Percentiles rank a stretch among this genome's conserved stretches.
These are phyloP conservation scores for Leptoclinus maculatus DNA, from an alignment of 2,797 vertebrate species.

Conservation along the genomic window DNA sequence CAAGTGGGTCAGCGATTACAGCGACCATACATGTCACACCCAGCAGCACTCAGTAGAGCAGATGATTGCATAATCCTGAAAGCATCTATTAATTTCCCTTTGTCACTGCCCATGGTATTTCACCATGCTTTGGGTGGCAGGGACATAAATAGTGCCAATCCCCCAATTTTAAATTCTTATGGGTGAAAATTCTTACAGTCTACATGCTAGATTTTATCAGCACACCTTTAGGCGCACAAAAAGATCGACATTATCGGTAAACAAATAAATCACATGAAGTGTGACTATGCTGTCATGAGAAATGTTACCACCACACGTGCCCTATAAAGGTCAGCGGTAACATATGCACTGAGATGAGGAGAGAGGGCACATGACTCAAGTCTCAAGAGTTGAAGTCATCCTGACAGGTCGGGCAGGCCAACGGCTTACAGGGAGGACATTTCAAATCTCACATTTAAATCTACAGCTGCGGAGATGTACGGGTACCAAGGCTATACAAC, in stretches of 20 bases:
- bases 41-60: conserved; percentile 24
- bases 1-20: conserved; percentile 41
- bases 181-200: not conserved
- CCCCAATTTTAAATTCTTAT: conserved; percentile 4
- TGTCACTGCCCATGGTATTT: conserved; percentile 17
- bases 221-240: not conserved
- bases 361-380: conserved; percentile 49
- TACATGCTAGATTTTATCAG: conserved; percentile 5
- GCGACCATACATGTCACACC: conserved; percentile 13
- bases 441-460: conserved; percentile 56
- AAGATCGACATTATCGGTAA: conserved; percentile 14
- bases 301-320: conserved; percentile 48
- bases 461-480: conserved; percentile 47
- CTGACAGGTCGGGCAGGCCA: conserved; percentile 49
- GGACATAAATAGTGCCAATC: not conserved
- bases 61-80: conserved; percentile 40
- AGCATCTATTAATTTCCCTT: conserved; percentile 29
- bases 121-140: not conserved
- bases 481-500: conserved; percentile 21
- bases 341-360: conserved; percentile 60
- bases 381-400: conserved; percentile 48
- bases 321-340: conserved; percentile 68
- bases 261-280: conserved; percentile 59
- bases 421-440: conserved; percentile 37
- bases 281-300: conserved; percentile 49